Evolutionary conservation across 2,888 invertebrate species (phyloP).

Genomic region (Carabus problematicus): DNA sequence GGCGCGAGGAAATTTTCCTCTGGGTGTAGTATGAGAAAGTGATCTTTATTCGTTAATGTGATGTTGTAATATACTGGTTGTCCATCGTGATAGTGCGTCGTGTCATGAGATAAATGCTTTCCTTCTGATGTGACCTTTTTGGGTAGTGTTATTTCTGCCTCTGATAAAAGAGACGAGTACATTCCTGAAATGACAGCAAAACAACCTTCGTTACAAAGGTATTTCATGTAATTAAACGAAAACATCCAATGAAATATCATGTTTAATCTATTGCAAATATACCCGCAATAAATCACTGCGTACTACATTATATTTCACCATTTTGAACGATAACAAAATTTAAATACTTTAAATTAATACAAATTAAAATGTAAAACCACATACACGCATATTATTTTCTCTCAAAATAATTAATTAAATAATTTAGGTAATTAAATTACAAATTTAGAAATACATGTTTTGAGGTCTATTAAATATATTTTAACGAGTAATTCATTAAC

Average conservation of each 20-base stretch:
- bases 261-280: not conserved
- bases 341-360: no score
- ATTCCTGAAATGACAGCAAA: slow-evolving; percentile 56
- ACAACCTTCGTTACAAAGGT: slow-evolving; percentile 1
- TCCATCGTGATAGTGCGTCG: slow-evolving; percentile 65
- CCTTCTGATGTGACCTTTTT: slow-evolving; percentile 68
- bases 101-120: slow-evolving; percentile 63
- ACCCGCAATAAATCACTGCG: no score
- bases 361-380: no score
- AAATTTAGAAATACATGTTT: no score
- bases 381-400: no score
- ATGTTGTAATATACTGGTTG: slow-evolving; percentile 64
- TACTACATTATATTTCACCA: no score
- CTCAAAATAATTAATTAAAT: no score
- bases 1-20: slow-evolving; percentile 73
- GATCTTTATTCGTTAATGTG: slow-evolving; percentile 55
- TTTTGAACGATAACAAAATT: no score
- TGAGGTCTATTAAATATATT: no score
- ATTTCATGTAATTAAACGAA: not conserved
- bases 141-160: slow-evolving; percentile 68
- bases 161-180: slow-evolving; percentile 61
- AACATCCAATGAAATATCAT: not conserved
- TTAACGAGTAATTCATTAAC: no score
- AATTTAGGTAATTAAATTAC: no score
- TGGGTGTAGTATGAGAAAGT: slow-evolving; percentile 61